phyloP scores from a whole-genome alignment of 2,888 invertebrate species.

The Ypsolopha sequella region DNA sequence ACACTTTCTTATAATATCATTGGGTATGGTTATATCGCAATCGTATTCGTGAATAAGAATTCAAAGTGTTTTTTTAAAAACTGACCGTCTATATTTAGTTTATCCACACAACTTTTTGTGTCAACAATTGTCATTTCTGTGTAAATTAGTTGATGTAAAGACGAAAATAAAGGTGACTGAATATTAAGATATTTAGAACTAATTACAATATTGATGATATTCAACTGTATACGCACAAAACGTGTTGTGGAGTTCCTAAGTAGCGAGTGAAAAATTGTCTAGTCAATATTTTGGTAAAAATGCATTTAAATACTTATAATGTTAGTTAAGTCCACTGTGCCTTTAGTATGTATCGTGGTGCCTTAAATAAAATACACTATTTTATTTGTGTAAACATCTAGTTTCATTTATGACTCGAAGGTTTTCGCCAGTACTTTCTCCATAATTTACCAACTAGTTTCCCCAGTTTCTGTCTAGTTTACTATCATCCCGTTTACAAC shows the following conservation, averaged over 20 bases:
- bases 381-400: background rate
- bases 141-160: too few species aligned
- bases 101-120: too few species aligned
- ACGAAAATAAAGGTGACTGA: too few species aligned
- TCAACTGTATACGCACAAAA: background rate
- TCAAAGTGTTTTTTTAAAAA: too few species aligned
- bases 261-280: constrained; percentile 21
- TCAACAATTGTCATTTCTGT: too few species aligned
- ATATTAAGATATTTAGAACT: too few species aligned
- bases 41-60: too few species aligned
- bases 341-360: constrained; percentile 1
- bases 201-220: too few species aligned
- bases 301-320: background rate
- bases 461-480: background rate
- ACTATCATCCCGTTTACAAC: background rate
- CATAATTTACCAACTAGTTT: background rate
- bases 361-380: constrained; percentile 1
- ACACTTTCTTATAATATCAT: too few species aligned
- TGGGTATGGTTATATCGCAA: too few species aligned
- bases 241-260: constrained; percentile 7
- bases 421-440: background rate
- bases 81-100: too few species aligned
- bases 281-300: constrained; percentile 28
- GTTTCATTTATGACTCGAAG: background rate
- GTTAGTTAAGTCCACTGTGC: background rate